Evolutionary conservation across 2,797 vertebrate species (phyloP).

Genomic region (Iguana delicatissima): DNA sequence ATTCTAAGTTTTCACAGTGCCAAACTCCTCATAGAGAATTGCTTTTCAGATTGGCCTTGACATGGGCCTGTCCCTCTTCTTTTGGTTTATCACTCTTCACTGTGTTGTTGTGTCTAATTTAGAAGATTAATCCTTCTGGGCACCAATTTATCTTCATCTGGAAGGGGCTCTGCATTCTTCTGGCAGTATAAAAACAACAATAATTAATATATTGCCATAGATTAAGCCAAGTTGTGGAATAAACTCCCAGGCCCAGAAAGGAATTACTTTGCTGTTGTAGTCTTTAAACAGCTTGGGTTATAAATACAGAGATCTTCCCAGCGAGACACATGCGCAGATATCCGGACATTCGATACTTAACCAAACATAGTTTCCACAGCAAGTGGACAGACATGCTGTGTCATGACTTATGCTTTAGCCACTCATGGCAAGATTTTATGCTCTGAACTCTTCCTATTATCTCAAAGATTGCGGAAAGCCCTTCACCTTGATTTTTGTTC

Average conservation of each 20-base stretch:
- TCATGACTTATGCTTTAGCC: slow-evolving; percentile 61
- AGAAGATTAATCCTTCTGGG: slow-evolving; percentile 33
- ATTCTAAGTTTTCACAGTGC: neutral
- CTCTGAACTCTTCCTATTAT: slow-evolving; percentile 45
- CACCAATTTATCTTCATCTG: slow-evolving; percentile 9
- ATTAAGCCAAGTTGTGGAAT: slow-evolving; percentile 42
- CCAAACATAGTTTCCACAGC: slow-evolving; percentile 75
- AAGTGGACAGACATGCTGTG: slow-evolving; percentile 70
- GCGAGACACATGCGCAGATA: slow-evolving; percentile 66
- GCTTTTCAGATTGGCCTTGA: slow-evolving; percentile 6
- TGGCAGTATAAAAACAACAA: slow-evolving; percentile 9
- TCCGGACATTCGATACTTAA: slow-evolving; percentile 69
- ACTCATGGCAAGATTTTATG: slow-evolving; percentile 33
- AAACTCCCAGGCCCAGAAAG: slow-evolving; percentile 29
- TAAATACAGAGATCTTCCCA: slow-evolving; percentile 67
- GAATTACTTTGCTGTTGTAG: slow-evolving; percentile 69
- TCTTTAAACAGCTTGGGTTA: slow-evolving; percentile 74
- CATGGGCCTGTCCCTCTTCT: slow-evolving; percentile 48
- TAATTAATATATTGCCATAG: slow-evolving; percentile 7
- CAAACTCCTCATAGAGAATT: neutral
- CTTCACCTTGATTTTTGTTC: neutral
- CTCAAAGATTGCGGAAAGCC: slow-evolving; percentile 27
- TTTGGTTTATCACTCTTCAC: slow-evolving; percentile 57
- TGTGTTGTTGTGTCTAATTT: slow-evolving; percentile 37
- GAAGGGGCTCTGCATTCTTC: slow-evolving; percentile 18